Conservation (phyloP, 2,888 invertebrate genomes). For the Lasioglossum lativentre region DNA sequence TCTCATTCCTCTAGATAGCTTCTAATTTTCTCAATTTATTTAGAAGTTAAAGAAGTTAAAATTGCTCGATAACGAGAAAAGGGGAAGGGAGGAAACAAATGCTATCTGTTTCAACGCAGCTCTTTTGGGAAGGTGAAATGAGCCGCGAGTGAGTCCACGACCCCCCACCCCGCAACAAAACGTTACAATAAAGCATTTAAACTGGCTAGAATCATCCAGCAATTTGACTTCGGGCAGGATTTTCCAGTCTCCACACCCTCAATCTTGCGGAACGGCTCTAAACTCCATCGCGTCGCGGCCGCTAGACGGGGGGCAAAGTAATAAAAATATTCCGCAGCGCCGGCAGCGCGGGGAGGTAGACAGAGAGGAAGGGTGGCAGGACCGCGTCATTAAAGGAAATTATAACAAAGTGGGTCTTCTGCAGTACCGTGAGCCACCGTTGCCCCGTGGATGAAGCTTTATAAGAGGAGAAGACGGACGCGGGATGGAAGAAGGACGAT, state of each 20-base stretch:
- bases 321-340: slow-evolving; percentile 73
- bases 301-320: slow-evolving; percentile 64
- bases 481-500: slow-evolving; percentile 62
- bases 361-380: slow-evolving; percentile 54
- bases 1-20: too few species aligned
- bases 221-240: slow-evolving; percentile 52
- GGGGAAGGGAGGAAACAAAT: too few species aligned
- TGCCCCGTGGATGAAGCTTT: slow-evolving; percentile 60
- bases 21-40: too few species aligned
- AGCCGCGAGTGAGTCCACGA: neutral
- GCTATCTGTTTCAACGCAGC: slow-evolving; percentile 9
- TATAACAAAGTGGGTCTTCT: slow-evolving; percentile 77
- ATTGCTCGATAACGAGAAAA: too few species aligned
- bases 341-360: slow-evolving; percentile 48
- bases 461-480: slow-evolving; percentile 58
- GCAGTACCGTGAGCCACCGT: slow-evolving; percentile 64
- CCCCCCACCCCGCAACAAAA: neutral
- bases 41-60: too few species aligned
- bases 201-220: slow-evolving; percentile 46
- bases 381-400: slow-evolving; percentile 77
- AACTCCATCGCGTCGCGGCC: slow-evolving; percentile 58
- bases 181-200: slow-evolving; percentile 45
- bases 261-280: slow-evolving; percentile 58
- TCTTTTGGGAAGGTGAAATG: neutral
- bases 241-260: slow-evolving; percentile 58